A percentile compares a stretch with the other conserved stretches of the same genome.
Conservation (phyloP, 2,888 invertebrate genomes). For the Zootermopsis nevadensis region DNA sequence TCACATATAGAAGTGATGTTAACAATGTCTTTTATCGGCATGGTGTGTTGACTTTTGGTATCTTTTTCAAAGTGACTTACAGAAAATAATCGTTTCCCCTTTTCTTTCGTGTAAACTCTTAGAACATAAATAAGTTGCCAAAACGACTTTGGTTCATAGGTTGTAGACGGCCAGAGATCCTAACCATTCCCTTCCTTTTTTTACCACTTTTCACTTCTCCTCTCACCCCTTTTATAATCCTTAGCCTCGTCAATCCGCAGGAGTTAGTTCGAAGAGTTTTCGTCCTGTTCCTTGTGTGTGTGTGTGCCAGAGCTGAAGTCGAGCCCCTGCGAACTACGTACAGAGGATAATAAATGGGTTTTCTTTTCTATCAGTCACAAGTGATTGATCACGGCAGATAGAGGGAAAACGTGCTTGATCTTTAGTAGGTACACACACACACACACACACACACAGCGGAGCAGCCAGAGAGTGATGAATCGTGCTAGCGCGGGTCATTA, state of each 20-base stretch:
- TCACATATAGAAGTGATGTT: no score
- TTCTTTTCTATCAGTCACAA: slow-evolving; percentile 65
- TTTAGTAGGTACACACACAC: slow-evolving; percentile 56
- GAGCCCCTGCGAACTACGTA: slow-evolving; percentile 28
- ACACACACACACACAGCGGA: slow-evolving; percentile 35
- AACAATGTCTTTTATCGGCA: no score
- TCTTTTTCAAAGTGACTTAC: background rate
- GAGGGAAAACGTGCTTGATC: slow-evolving; percentile 62
- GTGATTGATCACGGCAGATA: slow-evolving; percentile 59
- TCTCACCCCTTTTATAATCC: slow-evolving; percentile 21
- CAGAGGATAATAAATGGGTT: slow-evolving; percentile 62
- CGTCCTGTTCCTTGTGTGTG: background rate
- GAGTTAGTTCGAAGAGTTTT: slow-evolving; percentile 8
- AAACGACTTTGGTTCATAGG: background rate
- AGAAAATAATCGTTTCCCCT: background rate
- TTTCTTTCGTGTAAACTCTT: background rate
- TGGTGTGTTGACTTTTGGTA: no score
- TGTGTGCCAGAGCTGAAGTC: background rate
- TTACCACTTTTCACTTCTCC: slow-evolving; percentile 11
- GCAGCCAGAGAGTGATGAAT: slow-evolving; percentile 64
- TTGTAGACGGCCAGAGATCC: background rate
- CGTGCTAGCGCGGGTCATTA: slow-evolving; percentile 63
- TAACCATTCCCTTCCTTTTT: background rate
- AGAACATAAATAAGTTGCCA: background rate
- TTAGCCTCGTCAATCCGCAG: background rate